A percentile compares a stretch with the other conserved stretches of the same genome.
These are phyloP conservation scores for Diglossa cyanea DNA, from an alignment of 2,797 vertebrate genomes.

Conservation along the genomic window DNA sequence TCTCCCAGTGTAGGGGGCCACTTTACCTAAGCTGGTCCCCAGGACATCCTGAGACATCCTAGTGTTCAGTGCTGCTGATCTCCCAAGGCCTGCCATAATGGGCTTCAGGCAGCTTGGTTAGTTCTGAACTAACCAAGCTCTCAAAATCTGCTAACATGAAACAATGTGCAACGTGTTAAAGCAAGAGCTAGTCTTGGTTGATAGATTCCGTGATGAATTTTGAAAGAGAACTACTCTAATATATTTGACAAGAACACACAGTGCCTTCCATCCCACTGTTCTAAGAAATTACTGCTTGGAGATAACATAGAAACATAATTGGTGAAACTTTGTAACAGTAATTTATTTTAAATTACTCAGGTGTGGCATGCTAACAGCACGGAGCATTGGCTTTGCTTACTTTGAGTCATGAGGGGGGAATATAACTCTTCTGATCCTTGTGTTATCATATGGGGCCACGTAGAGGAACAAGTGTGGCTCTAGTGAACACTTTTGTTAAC, in stretches of 20 bases:
- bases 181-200: not conserved
- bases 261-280: not conserved
- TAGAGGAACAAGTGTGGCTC: not conserved
- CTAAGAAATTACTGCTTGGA: not conserved
- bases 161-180: fast-evolving
- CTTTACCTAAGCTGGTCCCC: not conserved
- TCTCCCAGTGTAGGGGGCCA: not conserved
- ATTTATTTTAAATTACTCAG: not conserved
- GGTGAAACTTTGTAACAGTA: not conserved
- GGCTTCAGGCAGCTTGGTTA: not conserved
- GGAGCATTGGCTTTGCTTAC: not conserved
- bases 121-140: not conserved
- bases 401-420: not conserved
- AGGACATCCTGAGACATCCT: not conserved
- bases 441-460: not conserved
- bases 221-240: not conserved
- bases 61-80: not conserved
- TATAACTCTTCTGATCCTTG: not conserved
- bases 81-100: not conserved
- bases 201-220: not conserved
- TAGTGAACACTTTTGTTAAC: not conserved
- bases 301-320: not conserved
- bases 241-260: not conserved
- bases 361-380: not conserved
- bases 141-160: not conserved